Evolutionary conservation across 2,797 vertebrate genomes (phyloP).

Genomic region (Cirrhinus molitorella): DNA sequence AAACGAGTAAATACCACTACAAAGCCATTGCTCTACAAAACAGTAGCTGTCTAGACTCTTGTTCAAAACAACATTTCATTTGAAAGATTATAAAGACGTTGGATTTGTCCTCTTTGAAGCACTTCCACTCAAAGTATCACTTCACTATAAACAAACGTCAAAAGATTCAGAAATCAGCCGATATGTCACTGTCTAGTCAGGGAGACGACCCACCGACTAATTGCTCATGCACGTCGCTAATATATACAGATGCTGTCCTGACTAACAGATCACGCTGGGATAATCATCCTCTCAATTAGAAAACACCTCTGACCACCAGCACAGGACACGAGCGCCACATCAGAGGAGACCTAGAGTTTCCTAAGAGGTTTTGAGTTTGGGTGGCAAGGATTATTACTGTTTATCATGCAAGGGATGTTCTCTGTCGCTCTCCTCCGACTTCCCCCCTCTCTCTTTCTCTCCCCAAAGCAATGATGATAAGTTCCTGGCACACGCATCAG

Average conservation of each 20-base stretch:
- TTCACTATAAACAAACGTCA: background rate
- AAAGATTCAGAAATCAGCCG: background rate
- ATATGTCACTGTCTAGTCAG: background rate
- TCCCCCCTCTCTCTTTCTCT: constrained; percentile 7
- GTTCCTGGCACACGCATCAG: constrained; percentile 19
- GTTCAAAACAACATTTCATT: background rate
- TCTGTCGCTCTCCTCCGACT: background rate
- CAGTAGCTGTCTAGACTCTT: no score
- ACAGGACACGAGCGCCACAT: background rate
- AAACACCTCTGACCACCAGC: background rate
- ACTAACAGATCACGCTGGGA: background rate
- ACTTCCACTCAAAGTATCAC: background rate
- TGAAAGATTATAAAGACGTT: background rate
- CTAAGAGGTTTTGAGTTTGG: background rate
- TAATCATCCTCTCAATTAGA: background rate
- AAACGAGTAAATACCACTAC: background rate
- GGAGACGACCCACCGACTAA: background rate
- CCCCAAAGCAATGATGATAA: constrained; percentile 26
- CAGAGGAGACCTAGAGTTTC: background rate
- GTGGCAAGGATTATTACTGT: background rate
- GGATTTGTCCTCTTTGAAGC: background rate
- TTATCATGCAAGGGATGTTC: constrained; percentile 25
- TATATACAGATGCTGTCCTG: background rate
- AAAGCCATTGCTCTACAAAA: background rate
- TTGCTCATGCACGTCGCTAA: background rate